These are phyloP conservation scores for Athetis lepigone DNA, from an alignment of 2,888 invertebrate genomes.

Conservation along the genomic window DNA sequence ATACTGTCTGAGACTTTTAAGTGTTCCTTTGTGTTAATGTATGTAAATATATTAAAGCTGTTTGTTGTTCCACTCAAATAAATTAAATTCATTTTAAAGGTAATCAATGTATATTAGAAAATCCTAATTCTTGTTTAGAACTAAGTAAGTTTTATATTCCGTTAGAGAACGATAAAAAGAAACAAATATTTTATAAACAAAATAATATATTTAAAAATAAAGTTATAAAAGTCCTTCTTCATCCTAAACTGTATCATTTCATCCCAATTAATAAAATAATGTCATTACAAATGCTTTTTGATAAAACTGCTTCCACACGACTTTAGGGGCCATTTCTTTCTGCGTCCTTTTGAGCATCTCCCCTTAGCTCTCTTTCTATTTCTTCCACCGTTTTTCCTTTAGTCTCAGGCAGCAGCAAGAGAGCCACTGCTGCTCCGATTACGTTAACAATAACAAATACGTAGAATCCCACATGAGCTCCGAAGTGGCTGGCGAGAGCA, in stretches of 20 bases:
- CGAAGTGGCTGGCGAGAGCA: conserved; percentile 67
- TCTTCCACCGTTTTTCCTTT: conserved; percentile 79
- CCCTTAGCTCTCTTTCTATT: conserved; percentile 68
- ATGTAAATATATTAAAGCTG: too few species aligned
- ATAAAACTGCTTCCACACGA: not conserved
- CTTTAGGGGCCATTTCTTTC: not conserved
- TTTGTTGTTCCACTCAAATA: too few species aligned
- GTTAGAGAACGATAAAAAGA: too few species aligned
- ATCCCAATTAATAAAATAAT: conserved; percentile 9
- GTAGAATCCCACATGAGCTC: conserved; percentile 76
- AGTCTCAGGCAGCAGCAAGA: conserved; percentile 81
- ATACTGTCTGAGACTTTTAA: too few species aligned
- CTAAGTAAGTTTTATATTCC: too few species aligned
- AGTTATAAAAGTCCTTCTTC: not conserved
- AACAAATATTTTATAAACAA: too few species aligned
- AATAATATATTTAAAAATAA: too few species aligned
- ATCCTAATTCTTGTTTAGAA: too few species aligned
- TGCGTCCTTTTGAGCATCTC: conserved; percentile 15
- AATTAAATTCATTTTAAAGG: too few species aligned
- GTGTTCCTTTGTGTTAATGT: too few species aligned
- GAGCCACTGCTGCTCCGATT: conserved; percentile 69
- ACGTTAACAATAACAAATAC: conserved; percentile 75
- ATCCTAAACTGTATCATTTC: not conserved
- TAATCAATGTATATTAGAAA: too few species aligned
- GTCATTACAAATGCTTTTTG: conserved; percentile 23